phyloP scores from a whole-genome alignment of 1,140 invertebrate genomes.

The Adelges cooleyi region DNA sequence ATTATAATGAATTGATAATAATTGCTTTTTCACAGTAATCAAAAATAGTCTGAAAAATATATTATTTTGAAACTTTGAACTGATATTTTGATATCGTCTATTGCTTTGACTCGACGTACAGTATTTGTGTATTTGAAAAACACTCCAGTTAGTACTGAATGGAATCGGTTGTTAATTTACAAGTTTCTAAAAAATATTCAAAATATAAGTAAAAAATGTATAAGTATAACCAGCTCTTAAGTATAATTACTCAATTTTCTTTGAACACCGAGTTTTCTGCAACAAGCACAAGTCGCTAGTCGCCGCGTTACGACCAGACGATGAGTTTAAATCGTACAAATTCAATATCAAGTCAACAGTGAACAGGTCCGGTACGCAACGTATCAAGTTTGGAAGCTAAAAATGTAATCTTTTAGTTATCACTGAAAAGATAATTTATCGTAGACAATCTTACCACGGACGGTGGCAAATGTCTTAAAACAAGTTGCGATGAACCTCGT shows the following conservation, averaged over 20 bases:
- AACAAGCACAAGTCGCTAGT: conserved; percentile 69
- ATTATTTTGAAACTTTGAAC: no score
- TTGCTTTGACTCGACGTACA: no score
- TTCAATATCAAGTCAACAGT: conserved; percentile 57
- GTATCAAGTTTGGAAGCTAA: conserved; percentile 60
- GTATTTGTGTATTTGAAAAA: no score
- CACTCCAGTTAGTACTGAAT: no score
- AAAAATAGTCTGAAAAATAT: no score
- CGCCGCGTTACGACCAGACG: conserved; percentile 59
- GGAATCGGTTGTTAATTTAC: no score
- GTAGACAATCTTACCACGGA: conserved; percentile 44
- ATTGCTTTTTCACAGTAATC: no score
- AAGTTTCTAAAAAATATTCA: no score
- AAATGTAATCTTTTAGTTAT: conserved; percentile 28
- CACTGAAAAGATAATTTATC: neutral
- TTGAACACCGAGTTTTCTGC: conserved; percentile 49
- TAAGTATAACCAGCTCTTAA: no score
- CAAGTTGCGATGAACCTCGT: conserved; percentile 54
- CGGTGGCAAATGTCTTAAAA: conserved; percentile 70
- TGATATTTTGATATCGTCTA: no score
- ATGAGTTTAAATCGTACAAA: conserved; percentile 62
- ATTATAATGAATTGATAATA: no score
- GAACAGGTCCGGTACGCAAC: conserved; percentile 62
- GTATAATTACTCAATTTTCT: conserved; percentile 16
- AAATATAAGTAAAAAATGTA: no score